These are phyloP conservation scores for Dicycla oo DNA, from an alignment of 2,888 invertebrate genomes.

Conservation along the genomic window DNA sequence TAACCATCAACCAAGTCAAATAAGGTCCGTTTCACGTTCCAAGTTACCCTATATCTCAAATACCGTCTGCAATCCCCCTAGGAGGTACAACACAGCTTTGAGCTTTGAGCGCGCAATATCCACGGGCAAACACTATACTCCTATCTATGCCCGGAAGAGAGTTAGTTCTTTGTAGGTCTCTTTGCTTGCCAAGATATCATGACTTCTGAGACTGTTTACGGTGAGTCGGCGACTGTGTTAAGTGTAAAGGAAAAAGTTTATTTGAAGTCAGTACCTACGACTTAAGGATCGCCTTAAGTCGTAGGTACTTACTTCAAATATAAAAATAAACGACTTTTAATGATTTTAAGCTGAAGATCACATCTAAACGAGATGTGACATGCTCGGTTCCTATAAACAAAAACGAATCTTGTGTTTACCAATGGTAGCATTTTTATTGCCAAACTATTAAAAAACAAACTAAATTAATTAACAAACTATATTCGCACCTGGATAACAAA, in stretches of 20 bases:
- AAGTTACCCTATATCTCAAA: constrained; percentile 50
- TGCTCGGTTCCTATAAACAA: too few relatives aligned
- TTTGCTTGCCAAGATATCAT: constrained; percentile 52
- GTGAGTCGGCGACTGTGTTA: neutral
- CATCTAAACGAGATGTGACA: too few relatives aligned
- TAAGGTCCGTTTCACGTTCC: constrained; percentile 46
- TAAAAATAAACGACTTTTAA: too few relatives aligned
- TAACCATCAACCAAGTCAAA: constrained; percentile 57
- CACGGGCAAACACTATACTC: constrained; percentile 75
- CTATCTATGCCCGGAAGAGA: constrained; percentile 70
- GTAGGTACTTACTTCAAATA: too few relatives aligned
- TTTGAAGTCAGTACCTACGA: constrained; percentile 3
- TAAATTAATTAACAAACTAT: too few relatives aligned
- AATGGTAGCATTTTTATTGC: too few relatives aligned
- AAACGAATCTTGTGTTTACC: too few relatives aligned
- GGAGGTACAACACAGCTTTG: constrained; percentile 69
- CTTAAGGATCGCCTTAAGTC: too few relatives aligned
- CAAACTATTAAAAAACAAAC: too few relatives aligned
- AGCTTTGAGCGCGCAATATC: constrained; percentile 77
- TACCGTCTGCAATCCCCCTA: constrained; percentile 70
- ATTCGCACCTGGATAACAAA: too few relatives aligned
- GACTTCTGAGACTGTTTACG: constrained; percentile 54
- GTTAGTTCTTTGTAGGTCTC: constrained; percentile 67
- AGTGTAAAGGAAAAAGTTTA: constrained; percentile 13
- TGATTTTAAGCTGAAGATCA: too few relatives aligned